Base-by-base conservation (phyloP, 1,140 invertebrate species). In the Manduca sexta region DNA sequence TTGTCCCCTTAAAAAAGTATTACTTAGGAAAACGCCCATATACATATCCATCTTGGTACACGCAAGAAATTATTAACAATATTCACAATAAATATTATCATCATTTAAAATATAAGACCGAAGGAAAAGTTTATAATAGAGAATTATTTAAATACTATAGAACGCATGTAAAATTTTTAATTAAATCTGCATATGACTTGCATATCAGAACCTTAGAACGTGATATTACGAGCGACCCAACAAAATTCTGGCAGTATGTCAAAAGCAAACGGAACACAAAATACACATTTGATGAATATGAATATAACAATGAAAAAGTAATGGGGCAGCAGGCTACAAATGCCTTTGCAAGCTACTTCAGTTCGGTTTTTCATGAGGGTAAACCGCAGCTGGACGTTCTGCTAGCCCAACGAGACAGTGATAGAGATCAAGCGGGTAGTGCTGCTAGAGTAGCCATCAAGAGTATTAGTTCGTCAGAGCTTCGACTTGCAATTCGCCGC, bases 101-200 rank as follows among this genome's bases (percentile, higher is more conserved):
- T 12, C 21, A 21, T 11, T 12, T 15, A 35, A n/a, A 13, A n/a
- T 46, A 21, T 37, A 46, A 46, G 38, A 12, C 33, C 5, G 45
- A 38, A 26, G 33, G n/a, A n/a, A n/a, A n/a, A n/a, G 7, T 10
- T 14, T 51, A 17, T 30, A 51, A 52, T 40, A 34, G 4, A 15
- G 50, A 52, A 14, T 21, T 52, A 16, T 52, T 15, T 35, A 46
- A 17, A 30, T 46, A 52, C 12, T 52, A 52, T 12, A 46, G 50
- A 40, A 34, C n/a, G 4, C 29, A 41, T 21, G 50, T 52, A 1
- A 52, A 52, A 18, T 12, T 18, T 8, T 13, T 52, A 11, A 42
- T 45, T 16, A 15, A 34, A 11, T n/a, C 1, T 15, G 38, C 37
- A 5, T 46, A 46, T 52, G 29, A 37, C 10, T 10, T 26, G 11